phyloP scores from a whole-genome alignment of 2,113 vertebrate genomes.

The Meleagris gallopavo region DNA sequence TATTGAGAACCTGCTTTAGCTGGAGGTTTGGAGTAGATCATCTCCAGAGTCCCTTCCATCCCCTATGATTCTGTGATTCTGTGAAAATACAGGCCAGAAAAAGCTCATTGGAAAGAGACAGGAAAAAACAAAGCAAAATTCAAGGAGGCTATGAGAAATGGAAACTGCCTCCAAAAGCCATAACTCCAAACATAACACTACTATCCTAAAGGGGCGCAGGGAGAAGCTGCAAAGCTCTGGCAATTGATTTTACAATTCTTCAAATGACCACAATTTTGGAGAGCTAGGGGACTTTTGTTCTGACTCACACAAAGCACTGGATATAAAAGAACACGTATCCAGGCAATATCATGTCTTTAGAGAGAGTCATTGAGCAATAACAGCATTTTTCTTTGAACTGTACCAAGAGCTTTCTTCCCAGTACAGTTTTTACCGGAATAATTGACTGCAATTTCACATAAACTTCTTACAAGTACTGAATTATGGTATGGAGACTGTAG shows the following conservation, averaged over 20 bases:
- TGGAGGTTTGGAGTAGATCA: not conserved
- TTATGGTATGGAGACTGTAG: not conserved
- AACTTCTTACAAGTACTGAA: slow-evolving; percentile 19
- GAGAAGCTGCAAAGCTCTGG: not conserved
- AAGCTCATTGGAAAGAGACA: not conserved
- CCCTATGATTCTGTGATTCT: too few species aligned
- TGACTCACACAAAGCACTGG: slow-evolving; percentile 14
- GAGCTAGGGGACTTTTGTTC: not conserved
- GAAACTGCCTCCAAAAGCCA: not conserved
- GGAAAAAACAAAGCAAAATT: not conserved
- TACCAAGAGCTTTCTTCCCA: not conserved
- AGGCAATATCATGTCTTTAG: slow-evolving; percentile 27
- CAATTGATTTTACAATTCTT: not conserved
- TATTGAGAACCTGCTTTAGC: not conserved
- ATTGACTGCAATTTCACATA: slow-evolving; percentile 31
- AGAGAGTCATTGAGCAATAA: slow-evolving; percentile 46
- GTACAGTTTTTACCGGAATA: slow-evolving; percentile 13
- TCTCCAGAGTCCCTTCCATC: not conserved
- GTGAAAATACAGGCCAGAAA: not conserved
- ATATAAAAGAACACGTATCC: slow-evolving; percentile 16
- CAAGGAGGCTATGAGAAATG: not conserved
- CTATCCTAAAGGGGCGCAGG: not conserved
- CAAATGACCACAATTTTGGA: not conserved
- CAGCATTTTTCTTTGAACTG: slow-evolving; percentile 27
- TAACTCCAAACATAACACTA: not conserved